Percentiles rank a stretch among this genome's conserved stretches.
phyloP scores from a whole-genome alignment of 64 coral and sea anemone species.

The Montipora foliosa region DNA sequence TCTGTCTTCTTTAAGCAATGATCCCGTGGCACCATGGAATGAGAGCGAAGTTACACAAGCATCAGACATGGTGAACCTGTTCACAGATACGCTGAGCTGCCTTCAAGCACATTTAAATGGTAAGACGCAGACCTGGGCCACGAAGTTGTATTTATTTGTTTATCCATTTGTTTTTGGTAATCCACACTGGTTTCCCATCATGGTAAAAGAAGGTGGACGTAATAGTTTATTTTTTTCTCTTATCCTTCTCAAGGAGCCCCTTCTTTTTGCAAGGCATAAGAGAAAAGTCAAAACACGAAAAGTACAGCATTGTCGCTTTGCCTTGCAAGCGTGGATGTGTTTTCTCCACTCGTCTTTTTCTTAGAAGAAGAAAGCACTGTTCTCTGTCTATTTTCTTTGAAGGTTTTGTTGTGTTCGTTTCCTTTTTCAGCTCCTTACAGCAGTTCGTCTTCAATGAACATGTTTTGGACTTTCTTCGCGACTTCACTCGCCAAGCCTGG shows the following conservation, averaged over 20 bases:
- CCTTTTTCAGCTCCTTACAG: slow-evolving; percentile 59
- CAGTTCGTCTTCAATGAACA: slow-evolving; percentile 81
- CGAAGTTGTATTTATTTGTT: neutral
- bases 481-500: slow-evolving; percentile 60
- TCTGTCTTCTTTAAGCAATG: slow-evolving; percentile 48
- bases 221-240: too few species aligned
- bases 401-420: neutral
- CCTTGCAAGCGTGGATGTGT: too few species aligned
- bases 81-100: slow-evolving; percentile 84
- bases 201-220: too few species aligned
- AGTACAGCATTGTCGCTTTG: too few species aligned
- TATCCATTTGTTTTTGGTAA: too few species aligned
- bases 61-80: slow-evolving; percentile 89
- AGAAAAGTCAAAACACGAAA: too few species aligned
- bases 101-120: slow-evolving; percentile 81
- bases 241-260: too few species aligned
- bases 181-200: too few species aligned
- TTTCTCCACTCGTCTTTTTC: too few species aligned
- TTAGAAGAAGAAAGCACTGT: neutral
- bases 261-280: too few species aligned
- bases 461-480: slow-evolving; percentile 90
- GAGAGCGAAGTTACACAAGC: slow-evolving; percentile 91
- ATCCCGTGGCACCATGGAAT: slow-evolving; percentile 83
- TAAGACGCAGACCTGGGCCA: neutral
- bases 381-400: neutral